phyloP scores from a whole-genome alignment of 2,113 vertebrate genomes.

The Trinectes maculatus region DNA sequence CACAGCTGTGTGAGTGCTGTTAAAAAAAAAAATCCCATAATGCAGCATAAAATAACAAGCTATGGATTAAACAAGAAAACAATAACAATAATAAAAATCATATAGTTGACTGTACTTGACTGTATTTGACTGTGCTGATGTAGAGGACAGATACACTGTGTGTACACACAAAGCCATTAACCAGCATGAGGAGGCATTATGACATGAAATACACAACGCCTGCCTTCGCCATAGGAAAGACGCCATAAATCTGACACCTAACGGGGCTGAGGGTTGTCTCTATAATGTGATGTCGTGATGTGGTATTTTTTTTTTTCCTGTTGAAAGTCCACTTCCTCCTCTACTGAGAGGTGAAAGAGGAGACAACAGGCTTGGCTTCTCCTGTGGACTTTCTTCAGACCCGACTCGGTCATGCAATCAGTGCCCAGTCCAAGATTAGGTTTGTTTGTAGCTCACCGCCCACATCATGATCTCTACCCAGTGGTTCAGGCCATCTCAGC shows the following conservation, averaged over 20 bases:
- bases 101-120: too few species aligned
- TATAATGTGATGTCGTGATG: too few species aligned
- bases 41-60: too few species aligned
- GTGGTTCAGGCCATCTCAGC: conserved; percentile 9
- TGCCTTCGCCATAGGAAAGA: conserved; percentile 25
- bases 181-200: conserved; percentile 57
- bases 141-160: not conserved
- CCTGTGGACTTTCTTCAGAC: not conserved
- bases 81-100: too few species aligned
- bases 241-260: conserved; percentile 51
- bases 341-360: not conserved
- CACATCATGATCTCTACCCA: conserved; percentile 13
- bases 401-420: conserved; percentile 12
- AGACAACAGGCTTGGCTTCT: not conserved
- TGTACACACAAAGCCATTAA: conserved; percentile 24
- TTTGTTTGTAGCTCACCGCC: conserved; percentile 19
- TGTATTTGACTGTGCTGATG: too few species aligned
- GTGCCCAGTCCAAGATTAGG: conserved; percentile 11
- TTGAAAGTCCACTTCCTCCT: not conserved
- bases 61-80: too few species aligned
- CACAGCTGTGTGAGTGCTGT: too few species aligned
- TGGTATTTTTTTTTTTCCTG: not conserved
- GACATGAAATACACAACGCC: conserved; percentile 49
- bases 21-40: too few species aligned
- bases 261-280: too few species aligned